These are phyloP conservation scores for Prenolepis imparis DNA, from an alignment of 2,888 invertebrate genomes.

Conservation along the genomic window DNA sequence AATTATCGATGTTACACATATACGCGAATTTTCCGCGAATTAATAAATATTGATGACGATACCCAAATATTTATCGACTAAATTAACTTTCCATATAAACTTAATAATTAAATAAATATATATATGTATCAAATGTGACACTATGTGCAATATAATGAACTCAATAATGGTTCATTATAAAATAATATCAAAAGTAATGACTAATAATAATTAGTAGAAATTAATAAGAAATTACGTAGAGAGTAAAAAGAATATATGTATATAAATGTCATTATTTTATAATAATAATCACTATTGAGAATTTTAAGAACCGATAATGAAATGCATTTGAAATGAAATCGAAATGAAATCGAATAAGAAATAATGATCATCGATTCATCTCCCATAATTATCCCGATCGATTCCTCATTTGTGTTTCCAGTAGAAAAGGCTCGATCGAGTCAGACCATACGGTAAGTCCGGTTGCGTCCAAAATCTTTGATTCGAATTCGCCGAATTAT, in stretches of 20 bases:
- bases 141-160: background rate
- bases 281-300: background rate
- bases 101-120: background rate
- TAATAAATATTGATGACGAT: slow-evolving; percentile 12
- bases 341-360: background rate
- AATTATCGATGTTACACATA: background rate
- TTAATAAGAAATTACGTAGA: background rate
- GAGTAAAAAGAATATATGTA: background rate
- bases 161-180: background rate
- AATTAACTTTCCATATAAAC: background rate
- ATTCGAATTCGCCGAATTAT: background rate
- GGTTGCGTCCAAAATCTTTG: background rate
- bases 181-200: background rate
- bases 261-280: background rate
- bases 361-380: background rate
- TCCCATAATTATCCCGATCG: background rate
- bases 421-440: slow-evolving; percentile 25
- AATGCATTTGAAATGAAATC: background rate
- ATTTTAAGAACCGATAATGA: slow-evolving; percentile 9
- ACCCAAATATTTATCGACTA: background rate
- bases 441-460: slow-evolving; percentile 1
- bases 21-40: background rate
- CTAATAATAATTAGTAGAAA: background rate
- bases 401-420: background rate
- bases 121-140: background rate